phyloP scores from a whole-genome alignment of 1,140 invertebrate genomes.

The Macrotrachela quadricornifera region DNA sequence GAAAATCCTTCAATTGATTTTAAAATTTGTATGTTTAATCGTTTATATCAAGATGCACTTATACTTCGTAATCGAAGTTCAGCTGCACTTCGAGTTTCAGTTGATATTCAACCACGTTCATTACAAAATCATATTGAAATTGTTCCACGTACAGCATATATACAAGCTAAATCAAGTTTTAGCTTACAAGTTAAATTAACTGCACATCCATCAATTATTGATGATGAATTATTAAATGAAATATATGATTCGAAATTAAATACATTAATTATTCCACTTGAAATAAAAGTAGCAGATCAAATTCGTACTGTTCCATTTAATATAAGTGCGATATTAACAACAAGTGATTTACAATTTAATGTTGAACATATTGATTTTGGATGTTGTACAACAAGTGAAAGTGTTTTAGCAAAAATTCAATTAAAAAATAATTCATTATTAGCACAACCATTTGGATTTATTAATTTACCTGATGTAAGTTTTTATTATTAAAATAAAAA shows the following conservation, averaged over 20 bases:
- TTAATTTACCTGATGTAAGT: constrained; percentile 25
- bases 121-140: constrained; percentile 26
- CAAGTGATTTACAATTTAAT: constrained; percentile 26
- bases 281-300: constrained; percentile 26
- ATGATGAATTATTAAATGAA: background rate
- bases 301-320: constrained; percentile 24
- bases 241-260: background rate
- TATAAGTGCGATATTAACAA: constrained; percentile 27
- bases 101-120: constrained; percentile 23
- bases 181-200: constrained; percentile 29
- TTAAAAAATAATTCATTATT: constrained; percentile 28
- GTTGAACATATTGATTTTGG: constrained; percentile 25
- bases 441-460: constrained; percentile 28
- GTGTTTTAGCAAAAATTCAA: constrained; percentile 17
- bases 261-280: constrained; percentile 26
- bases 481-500: background rate
- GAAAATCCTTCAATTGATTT: constrained; percentile 24
- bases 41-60: constrained; percentile 30
- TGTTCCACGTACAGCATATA: constrained; percentile 27
- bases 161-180: constrained; percentile 29
- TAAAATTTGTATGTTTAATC: constrained; percentile 29
- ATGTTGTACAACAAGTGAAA: constrained; percentile 25
- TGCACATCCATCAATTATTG: constrained; percentile 13
- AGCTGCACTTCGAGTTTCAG: constrained; percentile 20
- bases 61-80: background rate